Evolutionary conservation across 2,113 vertebrate species (phyloP).

Genomic region (Brevimyrus niger): DNA sequence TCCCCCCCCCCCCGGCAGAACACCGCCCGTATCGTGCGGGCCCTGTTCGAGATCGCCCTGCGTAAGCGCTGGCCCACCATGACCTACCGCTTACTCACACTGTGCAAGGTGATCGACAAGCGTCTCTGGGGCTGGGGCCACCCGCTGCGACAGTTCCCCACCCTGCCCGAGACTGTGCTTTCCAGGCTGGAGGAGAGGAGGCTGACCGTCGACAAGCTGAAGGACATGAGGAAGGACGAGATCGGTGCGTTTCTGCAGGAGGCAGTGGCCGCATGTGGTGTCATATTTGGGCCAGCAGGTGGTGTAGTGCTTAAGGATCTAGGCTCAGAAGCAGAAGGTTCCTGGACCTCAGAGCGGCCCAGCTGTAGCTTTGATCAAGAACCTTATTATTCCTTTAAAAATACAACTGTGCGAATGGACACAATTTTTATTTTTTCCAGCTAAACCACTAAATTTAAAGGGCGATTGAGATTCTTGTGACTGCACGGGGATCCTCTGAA

Average conservation of each 20-base stretch:
- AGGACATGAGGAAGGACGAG: constrained; percentile 97
- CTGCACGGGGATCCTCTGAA: not conserved
- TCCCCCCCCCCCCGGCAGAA: constrained; percentile 64
- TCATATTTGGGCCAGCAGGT: not conserved
- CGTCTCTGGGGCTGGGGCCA: constrained; percentile 87
- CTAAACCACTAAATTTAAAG: not conserved
- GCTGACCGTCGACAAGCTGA: constrained; percentile 87
- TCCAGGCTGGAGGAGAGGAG: constrained; percentile 85
- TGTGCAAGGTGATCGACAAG: constrained; percentile 96
- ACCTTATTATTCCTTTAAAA: not conserved
- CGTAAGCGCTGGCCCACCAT: constrained; percentile 93
- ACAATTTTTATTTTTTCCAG: not conserved
- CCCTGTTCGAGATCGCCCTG: constrained; percentile 92
- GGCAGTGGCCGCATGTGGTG: not conserved
- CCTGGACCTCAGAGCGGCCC: not conserved
- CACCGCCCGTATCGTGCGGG: constrained; percentile 88
- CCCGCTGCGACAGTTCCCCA: constrained; percentile 84
- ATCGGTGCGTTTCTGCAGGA: constrained; percentile 74
- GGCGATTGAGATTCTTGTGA: not conserved
- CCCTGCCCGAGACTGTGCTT: constrained; percentile 73
- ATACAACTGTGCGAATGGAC: not conserved
- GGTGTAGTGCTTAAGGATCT: not conserved
- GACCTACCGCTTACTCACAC: constrained; percentile 88
- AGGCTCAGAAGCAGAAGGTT: not conserved
- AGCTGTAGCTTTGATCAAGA: not conserved